Evolutionary conservation across 2,888 invertebrate species (phyloP).

Genomic region (Clistopyga incitator): DNA sequence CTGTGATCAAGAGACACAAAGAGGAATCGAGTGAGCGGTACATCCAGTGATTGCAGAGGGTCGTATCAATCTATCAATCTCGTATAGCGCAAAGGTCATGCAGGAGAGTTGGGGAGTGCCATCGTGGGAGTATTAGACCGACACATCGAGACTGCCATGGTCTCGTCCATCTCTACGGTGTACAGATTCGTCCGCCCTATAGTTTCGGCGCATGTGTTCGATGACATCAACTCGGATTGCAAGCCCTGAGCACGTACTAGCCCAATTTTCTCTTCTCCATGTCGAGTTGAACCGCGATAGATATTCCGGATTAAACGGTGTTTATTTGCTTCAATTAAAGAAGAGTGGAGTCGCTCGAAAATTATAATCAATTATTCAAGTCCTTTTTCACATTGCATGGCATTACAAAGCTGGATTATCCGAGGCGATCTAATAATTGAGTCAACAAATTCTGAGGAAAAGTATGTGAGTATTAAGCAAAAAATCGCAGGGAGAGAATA

Average conservation of each 20-base stretch:
- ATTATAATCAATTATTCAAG: no score
- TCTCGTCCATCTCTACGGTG: slow-evolving; percentile 4
- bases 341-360: no score
- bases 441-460: no score
- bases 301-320: neutral
- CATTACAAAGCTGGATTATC: no score
- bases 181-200: neutral
- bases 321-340: no score
- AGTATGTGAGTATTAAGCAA: no score
- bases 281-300: neutral
- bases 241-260: neutral
- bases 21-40: slow-evolving; percentile 39
- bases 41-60: slow-evolving; percentile 46
- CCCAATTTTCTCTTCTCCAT: neutral
- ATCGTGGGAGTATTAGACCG: slow-evolving; percentile 21
- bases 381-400: no score
- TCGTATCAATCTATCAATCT: slow-evolving; percentile 65
- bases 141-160: neutral
- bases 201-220: slow-evolving; percentile 1
- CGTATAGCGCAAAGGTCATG: slow-evolving; percentile 50
- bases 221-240: neutral
- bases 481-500: no score
- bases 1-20: slow-evolving; percentile 34
- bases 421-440: no score
- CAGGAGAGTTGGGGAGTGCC: slow-evolving; percentile 14